Percentiles rank a stretch among this genome's conserved stretches.
Evolutionary conservation across 2,888 invertebrate genomes (phyloP).

Genomic region (Steinernema hermaphroditum): DNA sequence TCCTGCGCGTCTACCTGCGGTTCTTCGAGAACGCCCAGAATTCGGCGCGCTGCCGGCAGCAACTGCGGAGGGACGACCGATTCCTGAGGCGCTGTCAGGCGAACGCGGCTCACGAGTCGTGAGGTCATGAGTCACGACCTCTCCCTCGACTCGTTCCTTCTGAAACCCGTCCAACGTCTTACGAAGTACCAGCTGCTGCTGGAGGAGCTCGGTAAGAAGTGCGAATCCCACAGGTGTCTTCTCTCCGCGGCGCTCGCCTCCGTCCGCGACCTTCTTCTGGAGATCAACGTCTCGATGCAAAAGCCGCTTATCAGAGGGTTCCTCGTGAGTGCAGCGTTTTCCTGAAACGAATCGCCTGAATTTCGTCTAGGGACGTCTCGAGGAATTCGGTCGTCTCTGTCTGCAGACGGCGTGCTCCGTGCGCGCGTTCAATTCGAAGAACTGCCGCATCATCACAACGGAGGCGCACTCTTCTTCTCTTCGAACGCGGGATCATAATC

Average conservation of each 20-base stretch:
- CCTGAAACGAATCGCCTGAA: background rate
- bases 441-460: background rate
- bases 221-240: conserved; percentile 67
- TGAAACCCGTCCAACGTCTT: conserved; percentile 96
- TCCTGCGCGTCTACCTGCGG: background rate
- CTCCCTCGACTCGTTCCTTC: conserved; percentile 82
- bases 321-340: background rate
- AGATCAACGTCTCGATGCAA: conserved; percentile 14
- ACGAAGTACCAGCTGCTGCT: conserved; percentile 94
- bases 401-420: background rate
- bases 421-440: background rate
- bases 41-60: background rate
- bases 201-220: conserved; percentile 91
- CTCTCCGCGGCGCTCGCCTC: background rate
- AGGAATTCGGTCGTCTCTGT: background rate
- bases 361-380: conserved; percentile 6
- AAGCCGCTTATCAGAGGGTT: background rate
- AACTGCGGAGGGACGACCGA: background rate
- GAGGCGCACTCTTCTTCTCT: background rate
- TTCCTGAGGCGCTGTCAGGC: background rate
- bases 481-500: conserved; percentile 13
- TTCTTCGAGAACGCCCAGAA: background rate
- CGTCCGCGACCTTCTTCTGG: background rate
- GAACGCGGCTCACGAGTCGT: background rate
- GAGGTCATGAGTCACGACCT: no score